A percentile compares a stretch with the other conserved stretches of the same genome.
Evolutionary conservation across 2,888 invertebrate species (phyloP).

Genomic region (Trypoxylon attenuatum): DNA sequence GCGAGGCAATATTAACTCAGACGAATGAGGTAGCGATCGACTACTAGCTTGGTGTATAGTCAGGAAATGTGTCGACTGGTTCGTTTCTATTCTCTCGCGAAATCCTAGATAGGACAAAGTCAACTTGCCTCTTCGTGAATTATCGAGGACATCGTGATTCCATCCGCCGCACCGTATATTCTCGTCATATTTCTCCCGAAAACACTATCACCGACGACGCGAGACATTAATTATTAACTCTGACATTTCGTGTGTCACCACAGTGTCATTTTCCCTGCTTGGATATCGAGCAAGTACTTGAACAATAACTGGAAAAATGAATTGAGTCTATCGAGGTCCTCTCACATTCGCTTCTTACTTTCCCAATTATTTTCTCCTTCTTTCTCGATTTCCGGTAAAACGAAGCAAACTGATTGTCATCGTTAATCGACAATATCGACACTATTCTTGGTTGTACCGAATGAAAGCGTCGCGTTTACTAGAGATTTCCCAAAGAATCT

Average conservation of each 20-base stretch:
- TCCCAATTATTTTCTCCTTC: too few relatives aligned
- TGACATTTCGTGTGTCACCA: slow-evolving; percentile 65
- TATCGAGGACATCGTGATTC: slow-evolving; percentile 9
- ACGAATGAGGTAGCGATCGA: too few relatives aligned
- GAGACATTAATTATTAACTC: slow-evolving; percentile 35
- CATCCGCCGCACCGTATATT: neutral
- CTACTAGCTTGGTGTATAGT: too few relatives aligned
- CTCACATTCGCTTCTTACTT: neutral
- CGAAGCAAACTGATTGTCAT: neutral
- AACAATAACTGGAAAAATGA: neutral
- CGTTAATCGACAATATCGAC: neutral
- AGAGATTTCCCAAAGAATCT: slow-evolving; percentile 63
- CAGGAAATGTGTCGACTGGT: too few relatives aligned
- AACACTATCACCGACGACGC: neutral
- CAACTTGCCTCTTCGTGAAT: too few relatives aligned
- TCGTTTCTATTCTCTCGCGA: too few relatives aligned
- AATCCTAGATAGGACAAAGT: too few relatives aligned
- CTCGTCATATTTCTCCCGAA: neutral
- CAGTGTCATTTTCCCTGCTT: slow-evolving; percentile 36
- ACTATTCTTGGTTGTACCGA: neutral
- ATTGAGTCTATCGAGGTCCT: neutral
- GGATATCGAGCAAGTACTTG: slow-evolving; percentile 16
- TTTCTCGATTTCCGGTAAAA: too few relatives aligned
- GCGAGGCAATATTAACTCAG: too few relatives aligned
- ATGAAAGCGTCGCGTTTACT: slow-evolving; percentile 61